Evolutionary conservation across 2,113 vertebrate species (phyloP).

Genomic region (Terrapene triunguis): DNA sequence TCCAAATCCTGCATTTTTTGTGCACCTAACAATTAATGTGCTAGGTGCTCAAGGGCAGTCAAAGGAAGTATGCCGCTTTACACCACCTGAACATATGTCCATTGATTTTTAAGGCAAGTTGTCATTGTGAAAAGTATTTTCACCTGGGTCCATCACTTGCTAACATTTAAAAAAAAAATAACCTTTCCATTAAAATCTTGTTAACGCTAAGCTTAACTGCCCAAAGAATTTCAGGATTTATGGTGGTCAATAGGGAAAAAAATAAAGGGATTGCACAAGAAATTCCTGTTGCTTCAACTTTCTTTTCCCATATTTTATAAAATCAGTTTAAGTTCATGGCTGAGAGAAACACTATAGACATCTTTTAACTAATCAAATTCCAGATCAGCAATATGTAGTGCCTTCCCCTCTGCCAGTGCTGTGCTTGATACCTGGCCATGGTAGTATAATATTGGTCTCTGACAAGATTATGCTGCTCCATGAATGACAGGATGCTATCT

Average conservation of each 20-base stretch:
- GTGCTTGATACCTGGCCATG: neutral
- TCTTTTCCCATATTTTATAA: neutral
- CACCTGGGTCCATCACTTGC: neutral
- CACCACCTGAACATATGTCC: neutral
- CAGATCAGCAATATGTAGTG: neutral
- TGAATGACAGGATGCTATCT: neutral
- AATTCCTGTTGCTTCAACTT: neutral
- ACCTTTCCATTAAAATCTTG: neutral
- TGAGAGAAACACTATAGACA: neutral
- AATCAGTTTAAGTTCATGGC: neutral
- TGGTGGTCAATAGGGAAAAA: neutral
- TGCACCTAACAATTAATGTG: neutral
- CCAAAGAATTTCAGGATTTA: conserved; percentile 1
- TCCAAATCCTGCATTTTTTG: neutral
- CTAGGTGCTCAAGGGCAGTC: neutral
- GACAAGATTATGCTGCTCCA: neutral
- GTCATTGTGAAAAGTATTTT: neutral
- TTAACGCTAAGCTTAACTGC: neutral
- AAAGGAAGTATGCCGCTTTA: neutral
- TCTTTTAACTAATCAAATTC: neutral
- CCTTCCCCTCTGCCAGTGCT: neutral
- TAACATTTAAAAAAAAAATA: neutral
- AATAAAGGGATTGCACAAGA: neutral
- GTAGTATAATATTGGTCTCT: neutral
- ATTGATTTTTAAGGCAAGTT: neutral